Base-by-base conservation (phyloP, 2,797 vertebrate species). In the Nannoperca obscura region DNA sequence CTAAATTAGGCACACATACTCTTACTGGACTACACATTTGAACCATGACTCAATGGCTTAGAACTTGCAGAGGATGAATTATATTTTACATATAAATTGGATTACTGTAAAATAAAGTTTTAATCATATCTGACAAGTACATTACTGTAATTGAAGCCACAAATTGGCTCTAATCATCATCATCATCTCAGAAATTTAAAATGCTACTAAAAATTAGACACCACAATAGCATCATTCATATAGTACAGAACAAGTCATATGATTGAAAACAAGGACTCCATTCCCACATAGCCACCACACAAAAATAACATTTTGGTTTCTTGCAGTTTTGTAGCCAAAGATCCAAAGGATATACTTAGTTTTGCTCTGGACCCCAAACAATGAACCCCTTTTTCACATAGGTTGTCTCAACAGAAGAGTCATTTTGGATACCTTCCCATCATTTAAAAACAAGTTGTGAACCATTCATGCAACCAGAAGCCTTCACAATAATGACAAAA, bases 221-320 rank as follows among this genome's bases (percentile, higher is more conserved):
- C 40, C 42, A 70, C 19, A 71, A 46, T 32, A 49, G 20, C 47
- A 58, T 36, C 44, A 72, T 74, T 86, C n/a, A 71, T 61, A 71
- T 53, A 24, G 22, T 60, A 67, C 9, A 74, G 10, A 42, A 61
- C 30, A 52, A 80, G 46, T 66, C 38, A 68, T 47, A 6, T 62
- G 55, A 80, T 60, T 17, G 77, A 49, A 79, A 78, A 72, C 27
- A 44, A 67, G 38, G 4, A 5, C 12, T 64, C 11, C 4, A 34
- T 44, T 53, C 14, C 10, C n/a, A 74, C 1, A 60, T 27, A 49
- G 5, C 34, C 38, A 77, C 11, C 22, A 66, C 24, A 67, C 57
- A 47, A 72, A 73, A 71, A 70, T 0, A 32, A 3, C 14, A 69
- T 42, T 61, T 20, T 36, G 2, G 13, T 32, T 53, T 40, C 58